These are phyloP conservation scores for Murina feae DNA, from an alignment of 2,113 vertebrate genomes.

Conservation along the genomic window DNA sequence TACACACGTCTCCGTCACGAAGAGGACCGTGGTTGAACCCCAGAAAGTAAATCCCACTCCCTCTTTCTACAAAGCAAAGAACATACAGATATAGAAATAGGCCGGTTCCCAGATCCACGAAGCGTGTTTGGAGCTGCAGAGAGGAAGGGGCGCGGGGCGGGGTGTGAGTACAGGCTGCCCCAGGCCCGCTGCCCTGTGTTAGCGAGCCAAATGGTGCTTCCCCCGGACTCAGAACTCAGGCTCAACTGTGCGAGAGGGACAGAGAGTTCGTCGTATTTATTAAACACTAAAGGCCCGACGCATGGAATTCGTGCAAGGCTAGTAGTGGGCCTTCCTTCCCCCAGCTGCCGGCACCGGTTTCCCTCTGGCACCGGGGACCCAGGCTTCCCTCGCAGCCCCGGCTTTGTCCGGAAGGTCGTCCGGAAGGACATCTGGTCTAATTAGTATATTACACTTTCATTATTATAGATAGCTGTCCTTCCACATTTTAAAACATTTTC, in stretches of 20 bases:
- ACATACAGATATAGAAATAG: background rate
- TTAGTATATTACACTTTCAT: no score
- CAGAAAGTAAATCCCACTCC: background rate
- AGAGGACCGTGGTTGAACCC: background rate
- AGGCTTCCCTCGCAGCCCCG: no score
- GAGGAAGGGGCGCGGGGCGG: fast-evolving
- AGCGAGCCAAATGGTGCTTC: background rate
- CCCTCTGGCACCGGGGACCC: no score
- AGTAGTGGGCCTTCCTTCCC: no score
- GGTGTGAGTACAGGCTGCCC: fast-evolving
- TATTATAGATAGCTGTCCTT: background rate
- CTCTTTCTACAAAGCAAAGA: background rate
- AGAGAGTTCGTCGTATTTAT: background rate
- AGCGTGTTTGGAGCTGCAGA: background rate
- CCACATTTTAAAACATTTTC: background rate
- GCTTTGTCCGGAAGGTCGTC: no score
- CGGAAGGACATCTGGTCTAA: no score
- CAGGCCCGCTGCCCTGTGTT: fast-evolving
- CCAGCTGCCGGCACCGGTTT: no score
- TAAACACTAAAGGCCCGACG: background rate
- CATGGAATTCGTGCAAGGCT: no score
- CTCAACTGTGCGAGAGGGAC: background rate
- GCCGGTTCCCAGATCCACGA: background rate
- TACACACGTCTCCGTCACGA: background rate
- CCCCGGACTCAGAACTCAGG: background rate